Evolutionary conservation across 2,888 invertebrate genomes (phyloP).

Genomic region (Metellina segmentata): DNA sequence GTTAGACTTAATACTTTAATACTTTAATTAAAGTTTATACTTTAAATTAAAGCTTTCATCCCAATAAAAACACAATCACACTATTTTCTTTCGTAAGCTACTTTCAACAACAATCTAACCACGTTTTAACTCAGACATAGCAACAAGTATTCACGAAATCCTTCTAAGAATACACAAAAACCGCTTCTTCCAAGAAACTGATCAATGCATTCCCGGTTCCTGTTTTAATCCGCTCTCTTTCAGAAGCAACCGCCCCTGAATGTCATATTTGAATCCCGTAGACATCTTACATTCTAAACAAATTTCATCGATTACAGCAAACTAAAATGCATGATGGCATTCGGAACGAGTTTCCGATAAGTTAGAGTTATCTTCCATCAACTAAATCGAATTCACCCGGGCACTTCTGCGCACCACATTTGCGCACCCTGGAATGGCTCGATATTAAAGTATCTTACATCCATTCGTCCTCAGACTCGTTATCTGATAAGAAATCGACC

Average conservation of each 20-base stretch:
- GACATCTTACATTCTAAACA: constrained; percentile 12
- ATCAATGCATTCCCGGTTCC: too few relatives aligned
- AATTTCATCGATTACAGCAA: constrained; percentile 27
- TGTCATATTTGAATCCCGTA: background rate
- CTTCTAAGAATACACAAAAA: too few relatives aligned
- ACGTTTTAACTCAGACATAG: background rate
- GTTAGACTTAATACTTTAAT: too few relatives aligned
- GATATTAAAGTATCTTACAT: constrained; percentile 6
- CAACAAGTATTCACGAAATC: background rate
- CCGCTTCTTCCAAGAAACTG: too few relatives aligned
- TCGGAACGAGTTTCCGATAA: constrained; percentile 38
- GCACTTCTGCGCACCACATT: constrained; percentile 16
- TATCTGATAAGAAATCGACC: constrained; percentile 23
- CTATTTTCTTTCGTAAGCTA: too few relatives aligned
- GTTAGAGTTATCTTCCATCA: constrained; percentile 19
- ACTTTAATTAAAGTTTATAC: too few relatives aligned
- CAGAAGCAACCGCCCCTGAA: background rate
- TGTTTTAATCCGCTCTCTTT: too few relatives aligned
- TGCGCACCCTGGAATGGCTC: constrained; percentile 22
- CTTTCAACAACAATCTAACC: too few relatives aligned
- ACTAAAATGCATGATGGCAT: background rate
- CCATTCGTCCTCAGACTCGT: constrained; percentile 5
- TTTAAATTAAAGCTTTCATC: too few relatives aligned
- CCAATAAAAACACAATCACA: too few relatives aligned
- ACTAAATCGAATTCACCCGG: constrained; percentile 26